A percentile compares a stretch with the other conserved stretches of the same genome.
These are phyloP conservation scores for Sminthopsis crassicaudata DNA, from an alignment of 2,113 vertebrate species.

Conservation along the genomic window DNA sequence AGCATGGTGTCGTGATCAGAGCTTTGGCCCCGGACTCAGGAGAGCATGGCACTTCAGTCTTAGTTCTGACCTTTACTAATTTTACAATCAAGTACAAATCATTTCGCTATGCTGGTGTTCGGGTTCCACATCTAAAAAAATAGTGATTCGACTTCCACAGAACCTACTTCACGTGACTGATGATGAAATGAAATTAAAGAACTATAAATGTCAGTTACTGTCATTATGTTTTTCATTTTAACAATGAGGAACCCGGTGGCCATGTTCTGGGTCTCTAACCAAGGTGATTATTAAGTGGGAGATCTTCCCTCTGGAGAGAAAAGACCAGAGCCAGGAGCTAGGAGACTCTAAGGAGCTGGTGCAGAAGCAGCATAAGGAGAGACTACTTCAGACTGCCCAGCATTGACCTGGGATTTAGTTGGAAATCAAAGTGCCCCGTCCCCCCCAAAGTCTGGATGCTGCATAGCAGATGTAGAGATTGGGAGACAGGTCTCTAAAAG, in stretches of 20 bases:
- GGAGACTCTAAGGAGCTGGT: conserved; percentile 90
- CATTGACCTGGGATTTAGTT: not conserved
- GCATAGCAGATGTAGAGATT: not conserved
- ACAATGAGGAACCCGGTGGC: conserved; percentile 82
- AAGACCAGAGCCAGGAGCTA: conserved; percentile 84
- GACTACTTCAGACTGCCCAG: conserved; percentile 75
- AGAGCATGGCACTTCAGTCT: not conserved
- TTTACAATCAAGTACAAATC: not conserved
- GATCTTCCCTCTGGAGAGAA: conserved; percentile 89
- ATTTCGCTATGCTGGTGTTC: not conserved
- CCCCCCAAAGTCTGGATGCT: not conserved
- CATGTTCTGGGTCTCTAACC: conserved; percentile 96
- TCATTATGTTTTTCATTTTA: not conserved
- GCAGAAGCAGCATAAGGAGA: conserved; percentile 84
- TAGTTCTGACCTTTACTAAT: not conserved
- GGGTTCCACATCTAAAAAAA: not conserved
- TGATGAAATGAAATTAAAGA: not conserved
- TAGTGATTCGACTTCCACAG: not conserved
- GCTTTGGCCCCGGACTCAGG: not conserved
- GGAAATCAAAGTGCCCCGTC: not conserved
- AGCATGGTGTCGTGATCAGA: not conserved
- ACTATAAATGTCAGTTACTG: not conserved
- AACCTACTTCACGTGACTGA: not conserved
- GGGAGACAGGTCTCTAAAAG: not conserved
- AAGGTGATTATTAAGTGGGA: conserved; percentile 94